Conservation (phyloP, 2,113 vertebrate species). For the Noctilio leporinus region DNA sequence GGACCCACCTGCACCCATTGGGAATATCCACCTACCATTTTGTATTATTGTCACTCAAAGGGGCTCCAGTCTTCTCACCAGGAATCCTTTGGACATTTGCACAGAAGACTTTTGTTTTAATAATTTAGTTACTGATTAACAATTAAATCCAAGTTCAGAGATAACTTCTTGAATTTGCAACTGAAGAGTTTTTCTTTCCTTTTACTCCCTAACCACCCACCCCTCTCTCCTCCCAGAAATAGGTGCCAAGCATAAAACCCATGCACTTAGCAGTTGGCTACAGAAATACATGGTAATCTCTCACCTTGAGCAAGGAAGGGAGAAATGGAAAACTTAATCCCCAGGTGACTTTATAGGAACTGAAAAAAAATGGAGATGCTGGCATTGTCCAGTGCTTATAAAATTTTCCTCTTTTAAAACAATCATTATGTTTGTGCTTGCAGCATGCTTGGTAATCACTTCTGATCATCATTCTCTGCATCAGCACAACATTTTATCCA, state of each 20-base stretch:
- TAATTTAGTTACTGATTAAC: not conserved
- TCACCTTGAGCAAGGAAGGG: conserved; percentile 24
- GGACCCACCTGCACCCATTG: rapidly evolving
- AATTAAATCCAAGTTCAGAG: conserved; percentile 1
- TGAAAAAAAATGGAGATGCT: not conserved
- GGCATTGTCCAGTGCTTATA: conserved; percentile 34
- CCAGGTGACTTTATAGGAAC: conserved; percentile 35
- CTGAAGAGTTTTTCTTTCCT: not conserved
- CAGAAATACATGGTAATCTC: not conserved
- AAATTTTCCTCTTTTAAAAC: conserved; percentile 64
- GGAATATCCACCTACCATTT: not conserved
- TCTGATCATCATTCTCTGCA: conserved; percentile 7
- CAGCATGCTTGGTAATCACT: conserved; percentile 64
- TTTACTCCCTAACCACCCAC: not conserved
- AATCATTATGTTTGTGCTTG: conserved; percentile 65
- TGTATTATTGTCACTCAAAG: not conserved
- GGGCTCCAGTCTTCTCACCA: not conserved
- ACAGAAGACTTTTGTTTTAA: not conserved
- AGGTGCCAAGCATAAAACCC: not conserved
- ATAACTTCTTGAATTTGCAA: conserved; percentile 6
- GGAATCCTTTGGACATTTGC: not conserved
- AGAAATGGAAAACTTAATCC: conserved; percentile 47
- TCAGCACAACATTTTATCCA: conserved; percentile 45
- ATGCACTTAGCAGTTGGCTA: not conserved
- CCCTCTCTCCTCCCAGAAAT: not conserved